phyloP scores from a whole-genome alignment of 2,797 vertebrate genomes.

The Spinibarbus caldwelli region DNA sequence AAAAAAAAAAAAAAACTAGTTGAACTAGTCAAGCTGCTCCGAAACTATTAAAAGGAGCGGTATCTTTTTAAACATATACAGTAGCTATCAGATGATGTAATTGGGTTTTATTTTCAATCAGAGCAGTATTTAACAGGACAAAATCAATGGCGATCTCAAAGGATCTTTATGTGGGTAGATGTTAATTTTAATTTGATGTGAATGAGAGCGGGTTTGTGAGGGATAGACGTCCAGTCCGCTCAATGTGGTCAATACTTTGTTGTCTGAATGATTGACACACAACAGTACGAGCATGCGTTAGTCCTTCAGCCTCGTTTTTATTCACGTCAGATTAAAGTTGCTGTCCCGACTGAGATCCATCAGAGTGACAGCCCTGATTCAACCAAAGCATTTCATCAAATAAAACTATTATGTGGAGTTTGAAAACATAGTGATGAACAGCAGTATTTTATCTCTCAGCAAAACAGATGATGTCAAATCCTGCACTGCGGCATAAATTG shows the following conservation, averaged over 20 bases:
- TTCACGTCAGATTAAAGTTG: neutral
- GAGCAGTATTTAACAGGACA: slow-evolving; percentile 18
- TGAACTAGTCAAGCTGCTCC: neutral
- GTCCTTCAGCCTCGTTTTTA: neutral
- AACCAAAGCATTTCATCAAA: neutral
- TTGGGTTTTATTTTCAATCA: slow-evolving; percentile 19
- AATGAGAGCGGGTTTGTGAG: slow-evolving; percentile 18
- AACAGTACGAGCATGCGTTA: neutral
- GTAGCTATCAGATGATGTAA: neutral
- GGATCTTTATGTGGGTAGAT: slow-evolving; percentile 51
- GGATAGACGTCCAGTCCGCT: neutral
- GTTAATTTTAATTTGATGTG: slow-evolving; percentile 31
- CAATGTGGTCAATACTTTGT: neutral
- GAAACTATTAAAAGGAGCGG: neutral
- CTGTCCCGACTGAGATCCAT: slow-evolving; percentile 5
- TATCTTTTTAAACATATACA: neutral
- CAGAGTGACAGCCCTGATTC: neutral
- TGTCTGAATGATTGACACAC: slow-evolving; percentile 1
- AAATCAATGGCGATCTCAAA: neutral
- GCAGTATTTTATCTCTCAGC: neutral
- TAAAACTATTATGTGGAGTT: neutral
- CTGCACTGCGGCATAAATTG: neutral
- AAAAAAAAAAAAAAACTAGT: too few species aligned
- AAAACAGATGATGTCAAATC: too few species aligned
- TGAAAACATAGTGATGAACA: neutral